phyloP scores from a whole-genome alignment of 2,113 vertebrate genomes.

The Bungarus multicinctus region DNA sequence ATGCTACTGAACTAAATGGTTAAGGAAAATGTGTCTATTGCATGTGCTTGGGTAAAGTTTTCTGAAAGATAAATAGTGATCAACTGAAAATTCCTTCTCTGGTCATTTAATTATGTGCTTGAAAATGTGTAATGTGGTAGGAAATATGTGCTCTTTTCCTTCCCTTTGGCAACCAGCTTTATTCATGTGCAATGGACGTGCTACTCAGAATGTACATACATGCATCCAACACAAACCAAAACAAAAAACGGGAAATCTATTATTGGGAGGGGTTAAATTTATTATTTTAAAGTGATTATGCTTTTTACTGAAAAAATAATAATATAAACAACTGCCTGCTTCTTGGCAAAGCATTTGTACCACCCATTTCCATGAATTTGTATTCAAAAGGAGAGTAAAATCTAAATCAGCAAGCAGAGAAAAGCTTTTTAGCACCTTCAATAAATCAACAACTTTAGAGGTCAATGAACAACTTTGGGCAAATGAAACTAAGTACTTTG shows the following conservation, averaged over 20 bases:
- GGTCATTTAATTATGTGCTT: not conserved
- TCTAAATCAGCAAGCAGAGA: slow-evolving; percentile 34
- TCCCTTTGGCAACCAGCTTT: slow-evolving; percentile 43
- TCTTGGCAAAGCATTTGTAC: slow-evolving; percentile 53
- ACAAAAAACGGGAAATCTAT: slow-evolving; percentile 37
- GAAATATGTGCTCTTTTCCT: slow-evolving; percentile 50
- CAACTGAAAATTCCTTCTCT: slow-evolving; percentile 20
- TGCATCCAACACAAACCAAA: slow-evolving; percentile 39
- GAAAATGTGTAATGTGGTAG: slow-evolving; percentile 18
- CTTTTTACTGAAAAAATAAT: slow-evolving; percentile 50
- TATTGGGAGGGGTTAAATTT: slow-evolving; percentile 55
- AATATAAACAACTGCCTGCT: slow-evolving; percentile 59
- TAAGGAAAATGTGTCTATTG: slow-evolving; percentile 7
- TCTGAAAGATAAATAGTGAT: not conserved
- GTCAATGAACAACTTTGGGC: slow-evolving; percentile 56
- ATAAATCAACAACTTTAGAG: slow-evolving; percentile 68
- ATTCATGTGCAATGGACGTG: slow-evolving; percentile 44
- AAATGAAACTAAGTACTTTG: slow-evolving; percentile 37
- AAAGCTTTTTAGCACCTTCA: slow-evolving; percentile 53
- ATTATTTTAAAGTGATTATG: slow-evolving; percentile 59
- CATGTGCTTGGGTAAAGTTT: not conserved
- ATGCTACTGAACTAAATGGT: not conserved
- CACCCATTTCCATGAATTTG: slow-evolving; percentile 70
- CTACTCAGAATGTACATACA: slow-evolving; percentile 33
- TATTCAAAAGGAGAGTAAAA: slow-evolving; percentile 52